phyloP scores from a whole-genome alignment of 2,113 vertebrate genomes.

The Gracilinanus agilis region DNA sequence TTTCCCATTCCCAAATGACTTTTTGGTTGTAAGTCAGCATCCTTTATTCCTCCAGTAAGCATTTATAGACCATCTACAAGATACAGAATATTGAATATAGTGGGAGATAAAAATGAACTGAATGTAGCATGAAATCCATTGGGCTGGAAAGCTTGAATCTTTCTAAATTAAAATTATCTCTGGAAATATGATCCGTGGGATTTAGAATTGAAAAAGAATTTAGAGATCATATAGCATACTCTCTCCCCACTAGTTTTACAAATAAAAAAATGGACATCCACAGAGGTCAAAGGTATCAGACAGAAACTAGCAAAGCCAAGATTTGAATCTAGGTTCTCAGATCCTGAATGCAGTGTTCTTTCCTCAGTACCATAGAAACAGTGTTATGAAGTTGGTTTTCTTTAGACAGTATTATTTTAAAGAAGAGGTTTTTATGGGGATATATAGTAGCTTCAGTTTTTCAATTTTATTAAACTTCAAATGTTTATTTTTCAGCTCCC shows the following conservation, averaged over 20 bases:
- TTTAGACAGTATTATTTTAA: conserved; percentile 1
- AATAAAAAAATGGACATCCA: background rate
- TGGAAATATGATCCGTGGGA: background rate
- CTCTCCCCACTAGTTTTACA: background rate
- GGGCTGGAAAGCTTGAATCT: background rate
- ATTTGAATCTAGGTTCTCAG: background rate
- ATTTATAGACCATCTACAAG: background rate
- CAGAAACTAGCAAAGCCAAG: background rate
- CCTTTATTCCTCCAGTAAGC: background rate
- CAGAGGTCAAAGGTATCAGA: background rate
- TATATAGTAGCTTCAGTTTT: background rate
- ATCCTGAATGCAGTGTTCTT: background rate
- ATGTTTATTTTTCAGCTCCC: conserved; percentile 90
- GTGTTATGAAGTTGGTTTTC: background rate
- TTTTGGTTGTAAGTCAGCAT: background rate
- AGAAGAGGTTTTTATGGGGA: conserved; percentile 43
- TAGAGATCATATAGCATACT: background rate
- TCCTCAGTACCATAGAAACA: background rate
- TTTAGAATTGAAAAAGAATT: background rate
- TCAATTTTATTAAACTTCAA: conserved; percentile 63
- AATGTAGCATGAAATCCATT: background rate
- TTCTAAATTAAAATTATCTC: background rate
- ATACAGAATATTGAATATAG: background rate
- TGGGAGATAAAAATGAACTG: background rate
- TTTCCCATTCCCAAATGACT: background rate